These are phyloP conservation scores for Syngnathus scovelli DNA, from an alignment of 2,113 vertebrate species.

Conservation along the genomic window DNA sequence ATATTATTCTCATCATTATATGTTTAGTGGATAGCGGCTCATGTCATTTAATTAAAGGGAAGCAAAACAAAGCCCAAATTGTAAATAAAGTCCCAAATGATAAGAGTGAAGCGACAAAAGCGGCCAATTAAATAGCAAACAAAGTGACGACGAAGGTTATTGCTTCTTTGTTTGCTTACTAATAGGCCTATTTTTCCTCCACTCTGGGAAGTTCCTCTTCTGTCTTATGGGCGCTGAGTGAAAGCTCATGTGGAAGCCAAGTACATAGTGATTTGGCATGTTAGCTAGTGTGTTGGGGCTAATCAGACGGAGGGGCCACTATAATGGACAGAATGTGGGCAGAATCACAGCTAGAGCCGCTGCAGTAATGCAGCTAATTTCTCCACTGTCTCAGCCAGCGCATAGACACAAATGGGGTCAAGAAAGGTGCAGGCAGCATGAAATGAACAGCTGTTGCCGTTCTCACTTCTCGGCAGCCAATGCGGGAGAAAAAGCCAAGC, in stretches of 20 bases:
- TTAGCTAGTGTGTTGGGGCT: conserved; percentile 97
- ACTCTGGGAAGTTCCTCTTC: conserved; percentile 17
- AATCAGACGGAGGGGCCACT: conserved; percentile 93
- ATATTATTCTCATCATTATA: too few relatives aligned
- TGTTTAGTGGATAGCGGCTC: too few relatives aligned
- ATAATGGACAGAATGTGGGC: conserved; percentile 99
- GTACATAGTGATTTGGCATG: conserved; percentile 94
- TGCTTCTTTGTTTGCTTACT: not conserved
- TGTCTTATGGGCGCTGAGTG: conserved; percentile 58
- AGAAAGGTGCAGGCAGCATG: conserved; percentile 81
- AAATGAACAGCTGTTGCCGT: conserved; percentile 89
- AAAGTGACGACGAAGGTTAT: not conserved
- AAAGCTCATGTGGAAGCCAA: conserved; percentile 81
- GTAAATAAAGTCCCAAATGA: too few relatives aligned
- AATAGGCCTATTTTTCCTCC: conserved; percentile 32
- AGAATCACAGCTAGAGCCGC: conserved; percentile 93
- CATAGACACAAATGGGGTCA: conserved; percentile 90
- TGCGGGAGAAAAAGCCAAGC: conserved; percentile 30
- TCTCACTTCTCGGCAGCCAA: conserved; percentile 72
- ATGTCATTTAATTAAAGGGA: too few relatives aligned
- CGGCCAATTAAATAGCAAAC: not conserved
- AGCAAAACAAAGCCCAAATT: too few relatives aligned
- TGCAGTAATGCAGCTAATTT: conserved; percentile 94
- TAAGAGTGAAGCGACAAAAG: too few relatives aligned
- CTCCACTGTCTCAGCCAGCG: conserved; percentile 84